Base-by-base conservation (phyloP, 2,888 invertebrate genomes). In the Tribolium freemani region DNA sequence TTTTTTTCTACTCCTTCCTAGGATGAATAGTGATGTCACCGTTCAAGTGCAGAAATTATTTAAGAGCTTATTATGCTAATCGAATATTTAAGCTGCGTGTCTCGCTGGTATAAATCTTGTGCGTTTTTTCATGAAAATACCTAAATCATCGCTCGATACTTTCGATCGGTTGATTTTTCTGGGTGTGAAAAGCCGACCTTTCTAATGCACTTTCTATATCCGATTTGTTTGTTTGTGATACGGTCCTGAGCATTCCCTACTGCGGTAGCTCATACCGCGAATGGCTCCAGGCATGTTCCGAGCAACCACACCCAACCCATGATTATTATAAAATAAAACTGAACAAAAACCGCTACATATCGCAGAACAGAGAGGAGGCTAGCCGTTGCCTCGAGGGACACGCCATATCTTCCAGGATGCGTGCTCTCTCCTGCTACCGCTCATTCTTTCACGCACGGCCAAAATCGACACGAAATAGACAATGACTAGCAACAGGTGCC, bases 231-330 rank as follows among this genome's bases (percentile, higher is more conserved):
- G 69, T 69, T 71, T 63, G 58, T 51, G 64, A 60, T 73, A 64
- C 73, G 73, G 70, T 66, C 66, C 73, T 73, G 73, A 16, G 16
- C 66, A 51, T 73, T 73, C 73, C 70, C 73, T 73, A 70, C 73
- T 73, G 61, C 64, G 66, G 71, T 71, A 71, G 71, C 71, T 70
- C 69, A 70, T 70, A 70, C 70, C 70, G 70, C 70, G 63, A 70
- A 51, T 48, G 63, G 63, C 70, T 79, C 75, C 77, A 77, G 77
- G 77, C 77, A 73, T 77, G 76, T 75, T 74, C 70, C 68, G 57
- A 70, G 20, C 77, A 76, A 73, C 79, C 79, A 79, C 79, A 79
- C 79, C 79, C 79, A 79, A 74, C 73, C 63, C 69, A 56, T 70
- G 69, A 70, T 70, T 70, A 70, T 70, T 70, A 63, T 70, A 70